Conservation (phyloP, 2,888 invertebrate species). For the Helicoverpa assulta region DNA sequence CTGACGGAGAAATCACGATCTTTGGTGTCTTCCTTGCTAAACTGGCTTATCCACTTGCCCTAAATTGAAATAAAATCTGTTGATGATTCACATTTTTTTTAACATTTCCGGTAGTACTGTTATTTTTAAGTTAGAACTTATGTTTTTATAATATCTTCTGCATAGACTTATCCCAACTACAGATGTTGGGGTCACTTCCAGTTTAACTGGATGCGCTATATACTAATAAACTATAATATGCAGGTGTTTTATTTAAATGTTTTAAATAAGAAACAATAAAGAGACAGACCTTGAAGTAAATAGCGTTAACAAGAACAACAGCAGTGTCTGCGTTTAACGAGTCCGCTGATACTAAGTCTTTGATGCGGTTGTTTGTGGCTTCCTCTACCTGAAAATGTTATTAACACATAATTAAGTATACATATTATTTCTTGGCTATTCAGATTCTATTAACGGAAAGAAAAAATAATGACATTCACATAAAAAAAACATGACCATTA, state of each 20-base stretch:
- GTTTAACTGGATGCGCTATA: no score
- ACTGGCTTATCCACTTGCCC: constrained; percentile 93
- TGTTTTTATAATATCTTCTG: no score
- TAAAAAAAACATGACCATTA: constrained; percentile 52
- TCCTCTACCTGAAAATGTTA: constrained; percentile 78
- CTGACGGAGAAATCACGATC: constrained; percentile 91
- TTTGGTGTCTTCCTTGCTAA: constrained; percentile 88
- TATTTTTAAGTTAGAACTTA: not conserved
- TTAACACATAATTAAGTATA: not conserved
- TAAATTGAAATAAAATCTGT: constrained; percentile 49
- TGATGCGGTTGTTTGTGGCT: constrained; percentile 82
- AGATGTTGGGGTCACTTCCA: no score
- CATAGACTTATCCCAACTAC: no score
- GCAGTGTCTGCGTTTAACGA: constrained; percentile 88
- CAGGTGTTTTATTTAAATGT: no score
- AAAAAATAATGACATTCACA: no score
- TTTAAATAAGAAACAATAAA: no score
- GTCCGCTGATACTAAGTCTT: constrained; percentile 90
- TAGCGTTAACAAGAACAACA: constrained; percentile 94
- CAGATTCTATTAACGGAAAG: no score
- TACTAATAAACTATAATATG: no score
- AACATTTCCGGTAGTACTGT: not conserved
- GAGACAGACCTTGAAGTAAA: constrained; percentile 93
- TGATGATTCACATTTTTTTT: not conserved
- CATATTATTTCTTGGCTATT: no score